A percentile compares a stretch with the other conserved stretches of the same genome.
Evolutionary conservation across 2,797 vertebrate genomes (phyloP).

Genomic region (Spea hammondii): DNA sequence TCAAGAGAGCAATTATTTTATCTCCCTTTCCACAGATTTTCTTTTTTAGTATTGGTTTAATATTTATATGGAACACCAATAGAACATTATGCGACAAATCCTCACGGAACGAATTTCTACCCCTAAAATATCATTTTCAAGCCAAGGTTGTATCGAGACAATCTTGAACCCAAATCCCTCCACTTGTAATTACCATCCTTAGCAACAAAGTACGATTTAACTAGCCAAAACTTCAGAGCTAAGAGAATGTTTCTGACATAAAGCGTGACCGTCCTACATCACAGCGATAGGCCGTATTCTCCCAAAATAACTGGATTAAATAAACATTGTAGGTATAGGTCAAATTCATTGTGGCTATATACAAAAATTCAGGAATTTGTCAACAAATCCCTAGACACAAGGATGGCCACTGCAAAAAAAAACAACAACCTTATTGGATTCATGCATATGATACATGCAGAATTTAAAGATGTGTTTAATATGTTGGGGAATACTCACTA

Average conservation of each 20-base stretch:
- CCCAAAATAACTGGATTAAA: no score
- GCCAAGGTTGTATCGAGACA: slow-evolving; percentile 4
- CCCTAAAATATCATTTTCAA: slow-evolving; percentile 29
- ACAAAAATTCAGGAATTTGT: no score
- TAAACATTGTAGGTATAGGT: no score
- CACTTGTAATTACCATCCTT: slow-evolving; percentile 27
- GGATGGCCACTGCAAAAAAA: no score
- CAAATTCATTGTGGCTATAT: no score
- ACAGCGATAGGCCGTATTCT: no score
- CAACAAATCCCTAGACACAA: no score
- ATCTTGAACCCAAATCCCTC: slow-evolving; percentile 33
- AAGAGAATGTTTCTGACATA: not conserved
- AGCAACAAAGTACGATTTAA: slow-evolving; percentile 30
- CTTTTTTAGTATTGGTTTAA: slow-evolving; percentile 38
- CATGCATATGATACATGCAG: no score
- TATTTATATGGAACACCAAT: slow-evolving; percentile 1
- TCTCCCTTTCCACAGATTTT: slow-evolving; percentile 12
- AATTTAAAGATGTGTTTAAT: no score
- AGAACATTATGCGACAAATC: not conserved
- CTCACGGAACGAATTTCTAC: not conserved
- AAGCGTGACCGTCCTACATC: not conserved
- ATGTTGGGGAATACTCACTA: no score
- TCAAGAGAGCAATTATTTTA: slow-evolving; percentile 45
- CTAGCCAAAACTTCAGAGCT: slow-evolving; percentile 8
- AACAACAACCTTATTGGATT: no score